A percentile compares a stretch with the other conserved stretches of the same genome.
phyloP scores from a whole-genome alignment of 2,797 vertebrate species.

The Onychomys leucogaster region DNA sequence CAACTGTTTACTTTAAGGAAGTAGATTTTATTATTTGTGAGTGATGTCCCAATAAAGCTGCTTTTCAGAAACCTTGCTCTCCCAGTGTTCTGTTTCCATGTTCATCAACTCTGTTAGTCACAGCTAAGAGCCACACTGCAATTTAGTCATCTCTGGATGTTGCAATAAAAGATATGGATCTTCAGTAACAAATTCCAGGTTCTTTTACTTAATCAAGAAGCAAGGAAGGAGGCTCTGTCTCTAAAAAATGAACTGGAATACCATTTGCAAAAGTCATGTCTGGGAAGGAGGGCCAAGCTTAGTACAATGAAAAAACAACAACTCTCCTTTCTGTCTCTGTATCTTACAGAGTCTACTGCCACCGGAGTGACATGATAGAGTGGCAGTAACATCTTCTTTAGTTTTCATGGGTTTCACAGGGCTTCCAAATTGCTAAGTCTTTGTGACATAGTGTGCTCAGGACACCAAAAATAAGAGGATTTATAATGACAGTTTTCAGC shows the following conservation, averaged over 20 bases:
- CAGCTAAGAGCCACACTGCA: background rate
- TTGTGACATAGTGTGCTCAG: background rate
- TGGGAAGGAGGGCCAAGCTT: background rate
- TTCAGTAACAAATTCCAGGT: background rate
- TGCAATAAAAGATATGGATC: background rate
- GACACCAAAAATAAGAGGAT: background rate
- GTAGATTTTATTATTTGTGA: background rate
- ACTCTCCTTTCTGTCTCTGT: background rate
- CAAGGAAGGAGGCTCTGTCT: background rate
- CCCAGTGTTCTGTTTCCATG: background rate
- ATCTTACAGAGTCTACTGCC: background rate
- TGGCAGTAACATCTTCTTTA: background rate
- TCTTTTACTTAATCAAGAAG: background rate
- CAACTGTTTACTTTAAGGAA: background rate
- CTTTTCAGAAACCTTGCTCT: background rate
- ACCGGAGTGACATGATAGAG: background rate
- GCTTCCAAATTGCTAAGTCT: background rate
- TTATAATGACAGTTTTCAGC: background rate
- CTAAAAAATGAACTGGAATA: background rate
- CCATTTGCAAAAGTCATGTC: background rate
- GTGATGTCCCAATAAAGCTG: background rate
- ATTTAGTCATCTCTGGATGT: background rate
- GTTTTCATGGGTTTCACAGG: background rate
- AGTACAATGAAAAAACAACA: background rate
- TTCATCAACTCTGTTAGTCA: background rate